These are phyloP conservation scores for Hyposoter dolosus DNA, from an alignment of 2,888 invertebrate species.

Conservation along the genomic window DNA sequence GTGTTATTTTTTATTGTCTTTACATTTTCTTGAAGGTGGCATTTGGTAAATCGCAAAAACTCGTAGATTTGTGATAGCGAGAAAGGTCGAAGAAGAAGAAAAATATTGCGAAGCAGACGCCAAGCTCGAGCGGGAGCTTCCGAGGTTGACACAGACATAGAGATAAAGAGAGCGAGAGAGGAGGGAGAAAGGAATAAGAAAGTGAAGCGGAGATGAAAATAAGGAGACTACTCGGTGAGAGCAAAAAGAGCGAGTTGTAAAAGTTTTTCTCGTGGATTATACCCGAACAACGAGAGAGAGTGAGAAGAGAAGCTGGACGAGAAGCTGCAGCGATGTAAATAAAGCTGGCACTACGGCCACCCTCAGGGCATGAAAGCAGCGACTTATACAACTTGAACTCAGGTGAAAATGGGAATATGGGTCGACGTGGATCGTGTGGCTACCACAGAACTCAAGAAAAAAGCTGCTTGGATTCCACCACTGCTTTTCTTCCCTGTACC, in stretches of 20 bases:
- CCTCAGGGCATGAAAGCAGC: constrained; percentile 49
- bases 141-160: constrained; percentile 7
- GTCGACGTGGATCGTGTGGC: constrained; percentile 51
- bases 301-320: constrained; percentile 42
- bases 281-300: constrained; percentile 43
- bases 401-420: constrained; percentile 65
- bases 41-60: constrained; percentile 47
- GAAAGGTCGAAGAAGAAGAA: constrained; percentile 32
- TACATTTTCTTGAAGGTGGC: constrained; percentile 22
- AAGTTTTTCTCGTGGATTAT: constrained; percentile 63
- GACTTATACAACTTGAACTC: constrained; percentile 66
- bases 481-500: constrained; percentile 40
- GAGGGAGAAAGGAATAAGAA: background rate
- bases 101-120: constrained; percentile 33
- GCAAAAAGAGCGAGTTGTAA: constrained; percentile 40
- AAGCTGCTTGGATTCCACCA: constrained; percentile 36
- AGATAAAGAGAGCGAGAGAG: constrained; percentile 2
- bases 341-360: constrained; percentile 55
- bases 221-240: background rate
- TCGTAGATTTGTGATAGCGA: constrained; percentile 37
- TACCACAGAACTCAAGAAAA: constrained; percentile 35
- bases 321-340: constrained; percentile 54
- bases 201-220: background rate
- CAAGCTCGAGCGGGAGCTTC: constrained; percentile 31
- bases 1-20: constrained; percentile 30